phyloP scores from a whole-genome alignment of 2,888 invertebrate genomes.

The Monoplex corrugatus region DNA sequence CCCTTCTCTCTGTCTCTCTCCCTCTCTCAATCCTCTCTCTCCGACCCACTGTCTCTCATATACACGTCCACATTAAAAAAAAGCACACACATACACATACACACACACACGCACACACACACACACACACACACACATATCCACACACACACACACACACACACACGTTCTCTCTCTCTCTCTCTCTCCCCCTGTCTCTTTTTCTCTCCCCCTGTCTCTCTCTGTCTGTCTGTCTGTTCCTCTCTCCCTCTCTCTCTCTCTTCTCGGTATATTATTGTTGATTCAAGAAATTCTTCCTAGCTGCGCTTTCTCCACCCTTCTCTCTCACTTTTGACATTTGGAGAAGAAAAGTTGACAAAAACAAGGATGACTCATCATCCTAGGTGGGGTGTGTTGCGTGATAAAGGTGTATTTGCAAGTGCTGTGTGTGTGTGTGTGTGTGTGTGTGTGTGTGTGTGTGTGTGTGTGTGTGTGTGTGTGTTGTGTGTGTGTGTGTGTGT shows the following conservation, averaged over 20 bases:
- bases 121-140: neutral
- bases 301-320: neutral
- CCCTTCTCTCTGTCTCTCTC: constrained; percentile 7
- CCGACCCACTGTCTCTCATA: no score
- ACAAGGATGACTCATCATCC: no score
- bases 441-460: no score
- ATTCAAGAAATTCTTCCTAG: neutral
- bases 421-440: no score
- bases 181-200: constrained; percentile 25
- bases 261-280: no score
- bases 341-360: no score
- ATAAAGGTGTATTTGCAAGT: no score
- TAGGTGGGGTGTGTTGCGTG: no score
- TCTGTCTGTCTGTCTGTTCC: constrained; percentile 15
- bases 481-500: no score
- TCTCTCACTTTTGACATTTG: constrained; percentile 30
- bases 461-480: no score
- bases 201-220: constrained; percentile 20
- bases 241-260: constrained; percentile 25
- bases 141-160: neutral
- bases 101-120: neutral
- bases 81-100: neutral
- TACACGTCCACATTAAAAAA: neutral
- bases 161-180: constrained; percentile 11
- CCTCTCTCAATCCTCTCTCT: no score